Percentiles rank a stretch among this genome's conserved stretches.
Conservation (phyloP, 2,113 vertebrate genomes). For the Neomonachus schauinslandi region DNA sequence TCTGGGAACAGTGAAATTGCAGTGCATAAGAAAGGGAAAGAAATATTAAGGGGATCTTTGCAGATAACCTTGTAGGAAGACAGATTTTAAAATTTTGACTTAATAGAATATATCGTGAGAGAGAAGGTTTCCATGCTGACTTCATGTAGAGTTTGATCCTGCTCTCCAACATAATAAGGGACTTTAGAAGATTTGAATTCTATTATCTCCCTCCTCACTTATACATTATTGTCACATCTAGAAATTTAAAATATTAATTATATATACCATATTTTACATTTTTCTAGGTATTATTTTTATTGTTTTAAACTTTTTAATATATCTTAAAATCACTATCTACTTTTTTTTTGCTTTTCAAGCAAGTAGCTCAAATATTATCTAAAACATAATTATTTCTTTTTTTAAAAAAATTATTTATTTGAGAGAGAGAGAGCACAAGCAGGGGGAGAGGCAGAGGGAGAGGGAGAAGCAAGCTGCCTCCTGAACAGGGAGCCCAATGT, state of each 20-base stretch:
- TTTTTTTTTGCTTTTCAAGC: background rate
- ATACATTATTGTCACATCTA: background rate
- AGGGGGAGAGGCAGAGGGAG: too few species aligned
- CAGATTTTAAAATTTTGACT: background rate
- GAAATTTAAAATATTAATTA: background rate
- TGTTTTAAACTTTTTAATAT: background rate
- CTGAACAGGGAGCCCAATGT: too few species aligned
- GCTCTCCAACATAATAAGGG: background rate
- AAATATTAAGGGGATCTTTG: background rate
- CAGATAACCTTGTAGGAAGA: background rate
- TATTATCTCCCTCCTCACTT: background rate
- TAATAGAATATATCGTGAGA: background rate
- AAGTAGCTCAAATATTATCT: background rate
- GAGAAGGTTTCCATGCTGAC: background rate
- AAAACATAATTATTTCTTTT: background rate
- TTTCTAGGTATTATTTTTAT: background rate
- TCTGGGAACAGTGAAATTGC: background rate
- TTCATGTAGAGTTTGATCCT: background rate
- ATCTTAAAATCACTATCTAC: background rate
- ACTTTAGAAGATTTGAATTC: background rate
- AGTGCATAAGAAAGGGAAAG: background rate
- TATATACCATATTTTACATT: background rate
- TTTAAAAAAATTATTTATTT: too few species aligned
- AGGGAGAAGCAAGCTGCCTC: too few species aligned
- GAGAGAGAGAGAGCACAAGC: too few species aligned